phyloP scores from a whole-genome alignment of 1,140 invertebrate species.

The Polypedilum pembai region DNA sequence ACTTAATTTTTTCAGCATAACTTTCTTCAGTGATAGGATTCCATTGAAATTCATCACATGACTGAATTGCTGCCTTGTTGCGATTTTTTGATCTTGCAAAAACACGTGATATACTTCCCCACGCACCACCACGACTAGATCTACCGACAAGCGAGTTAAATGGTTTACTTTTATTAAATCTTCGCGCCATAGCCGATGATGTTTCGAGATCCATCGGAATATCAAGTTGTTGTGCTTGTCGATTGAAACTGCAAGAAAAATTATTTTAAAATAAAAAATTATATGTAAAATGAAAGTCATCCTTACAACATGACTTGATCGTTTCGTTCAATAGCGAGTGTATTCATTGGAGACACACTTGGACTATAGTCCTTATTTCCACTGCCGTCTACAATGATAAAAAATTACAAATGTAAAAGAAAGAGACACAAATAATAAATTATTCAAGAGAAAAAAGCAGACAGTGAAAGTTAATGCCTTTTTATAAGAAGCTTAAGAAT shows the following conservation, averaged over 20 bases:
- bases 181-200: conserved; percentile 42
- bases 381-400: conserved; percentile 45
- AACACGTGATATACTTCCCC: conserved; percentile 76
- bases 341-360: conserved; percentile 66
- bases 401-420: conserved; percentile 8
- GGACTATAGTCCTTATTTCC: conserved; percentile 77
- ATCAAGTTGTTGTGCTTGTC: conserved; percentile 42
- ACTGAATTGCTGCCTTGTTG: conserved; percentile 52
- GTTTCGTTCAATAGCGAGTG: conserved; percentile 56
- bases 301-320: conserved; percentile 61
- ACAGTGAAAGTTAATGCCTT: background rate
- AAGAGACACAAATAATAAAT: conserved; percentile 14
- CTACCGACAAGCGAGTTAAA: conserved; percentile 42
- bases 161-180: conserved; percentile 42
- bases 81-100: conserved; percentile 77
- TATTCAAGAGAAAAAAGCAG: background rate
- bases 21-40: conserved; percentile 76
- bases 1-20: conserved; percentile 69
- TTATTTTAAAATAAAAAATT: conserved; percentile 58
- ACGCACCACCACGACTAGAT: conserved; percentile 53
- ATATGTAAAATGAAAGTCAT: conserved; percentile 53
- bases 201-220: conserved; percentile 49
- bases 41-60: conserved; percentile 47
- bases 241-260: background rate
- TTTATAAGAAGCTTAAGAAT: no score